These are phyloP conservation scores for Tapirus terrestris DNA, from an alignment of 2,113 vertebrate genomes.

Conservation along the genomic window DNA sequence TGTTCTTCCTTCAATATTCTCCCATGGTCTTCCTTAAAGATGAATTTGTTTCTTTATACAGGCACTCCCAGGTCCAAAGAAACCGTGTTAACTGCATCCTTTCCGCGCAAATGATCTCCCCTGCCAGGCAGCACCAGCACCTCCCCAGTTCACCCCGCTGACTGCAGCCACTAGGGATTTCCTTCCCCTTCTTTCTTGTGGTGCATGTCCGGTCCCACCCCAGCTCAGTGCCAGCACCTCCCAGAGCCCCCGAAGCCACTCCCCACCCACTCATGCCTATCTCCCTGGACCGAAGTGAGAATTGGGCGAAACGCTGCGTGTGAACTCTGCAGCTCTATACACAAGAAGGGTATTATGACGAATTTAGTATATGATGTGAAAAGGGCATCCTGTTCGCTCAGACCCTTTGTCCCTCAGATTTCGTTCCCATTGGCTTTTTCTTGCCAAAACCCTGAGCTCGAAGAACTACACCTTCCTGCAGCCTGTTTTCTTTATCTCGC, in stretches of 20 bases:
- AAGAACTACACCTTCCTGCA: conserved; percentile 64
- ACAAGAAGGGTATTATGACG: background rate
- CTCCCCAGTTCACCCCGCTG: background rate
- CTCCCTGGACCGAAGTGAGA: background rate
- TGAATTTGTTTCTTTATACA: background rate
- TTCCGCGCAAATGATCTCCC: background rate
- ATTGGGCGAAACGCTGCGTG: background rate
- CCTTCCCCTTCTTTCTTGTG: background rate
- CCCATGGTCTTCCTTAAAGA: background rate
- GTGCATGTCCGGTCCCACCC: background rate
- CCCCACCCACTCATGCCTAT: background rate
- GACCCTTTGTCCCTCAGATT: conserved; percentile 48
- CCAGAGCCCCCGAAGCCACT: background rate
- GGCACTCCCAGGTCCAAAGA: background rate
- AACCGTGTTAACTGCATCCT: background rate
- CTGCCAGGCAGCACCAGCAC: background rate
- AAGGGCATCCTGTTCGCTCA: conserved; percentile 39
- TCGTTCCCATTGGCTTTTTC: conserved; percentile 55
- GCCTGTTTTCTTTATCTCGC: conserved; percentile 67
- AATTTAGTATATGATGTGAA: background rate
- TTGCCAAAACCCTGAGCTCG: conserved; percentile 56
- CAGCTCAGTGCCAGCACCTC: background rate
- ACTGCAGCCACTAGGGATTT: background rate
- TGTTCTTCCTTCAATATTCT: background rate
- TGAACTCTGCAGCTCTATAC: background rate